These are phyloP conservation scores for Thryonomys swinderianus DNA, from an alignment of 2,113 vertebrate genomes.

Conservation along the genomic window DNA sequence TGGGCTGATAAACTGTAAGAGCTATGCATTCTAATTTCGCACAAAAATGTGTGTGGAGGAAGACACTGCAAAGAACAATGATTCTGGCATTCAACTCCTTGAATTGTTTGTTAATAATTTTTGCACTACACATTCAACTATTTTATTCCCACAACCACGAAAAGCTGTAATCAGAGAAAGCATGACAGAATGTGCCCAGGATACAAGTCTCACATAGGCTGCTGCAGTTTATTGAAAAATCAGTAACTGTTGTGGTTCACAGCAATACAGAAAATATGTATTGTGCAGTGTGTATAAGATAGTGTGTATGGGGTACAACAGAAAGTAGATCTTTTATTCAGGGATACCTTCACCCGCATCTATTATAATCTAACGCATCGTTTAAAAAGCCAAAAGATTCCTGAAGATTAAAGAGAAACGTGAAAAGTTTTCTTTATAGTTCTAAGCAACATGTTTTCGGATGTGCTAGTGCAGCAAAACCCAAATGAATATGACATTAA, in stretches of 20 bases:
- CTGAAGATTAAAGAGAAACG: slow-evolving; percentile 23
- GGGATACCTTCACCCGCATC: neutral
- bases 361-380: neutral
- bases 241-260: neutral
- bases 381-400: slow-evolving; percentile 22
- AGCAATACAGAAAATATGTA: neutral
- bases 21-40: neutral
- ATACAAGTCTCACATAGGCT: neutral
- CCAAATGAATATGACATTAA: neutral
- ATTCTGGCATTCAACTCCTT: neutral
- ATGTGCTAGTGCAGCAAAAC: neutral
- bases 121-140: neutral
- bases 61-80: neutral
- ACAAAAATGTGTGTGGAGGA: neutral
- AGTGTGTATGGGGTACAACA: neutral
- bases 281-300: neutral
- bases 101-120: neutral
- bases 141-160: neutral
- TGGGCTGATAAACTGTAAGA: neutral
- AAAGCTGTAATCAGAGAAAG: slow-evolving; percentile 17
- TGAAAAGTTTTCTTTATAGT: neutral
- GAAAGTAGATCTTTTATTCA: slow-evolving; percentile 34
- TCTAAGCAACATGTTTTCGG: neutral
- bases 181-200: neutral
- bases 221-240: slow-evolving; percentile 20